These are phyloP conservation scores for Nemopilema nomurai DNA, from an alignment of 30 jellyfish, hydroid and myxozoan genomes.

Conservation along the genomic window DNA sequence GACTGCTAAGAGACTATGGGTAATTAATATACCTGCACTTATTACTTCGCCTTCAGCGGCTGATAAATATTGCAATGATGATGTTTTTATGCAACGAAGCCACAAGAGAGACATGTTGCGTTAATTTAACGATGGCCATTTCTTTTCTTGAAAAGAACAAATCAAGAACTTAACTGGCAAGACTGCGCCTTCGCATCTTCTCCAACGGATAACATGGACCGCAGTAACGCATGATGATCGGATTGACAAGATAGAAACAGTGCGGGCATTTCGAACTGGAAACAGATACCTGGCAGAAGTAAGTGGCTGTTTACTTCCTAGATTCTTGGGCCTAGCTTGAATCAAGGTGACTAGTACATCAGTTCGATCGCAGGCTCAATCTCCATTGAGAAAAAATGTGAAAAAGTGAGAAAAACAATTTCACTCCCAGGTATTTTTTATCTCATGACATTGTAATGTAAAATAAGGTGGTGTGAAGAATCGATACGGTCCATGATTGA, in stretches of 20 bases:
- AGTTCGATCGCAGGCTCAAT: neutral
- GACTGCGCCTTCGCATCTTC: slow-evolving; percentile 77
- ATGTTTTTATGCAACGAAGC: neutral
- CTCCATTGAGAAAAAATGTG: neutral
- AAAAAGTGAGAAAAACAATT: neutral
- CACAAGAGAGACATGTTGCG: neutral
- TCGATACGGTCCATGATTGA: too few relatives aligned
- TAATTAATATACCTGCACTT: too few relatives aligned
- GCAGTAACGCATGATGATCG: slow-evolving; percentile 67
- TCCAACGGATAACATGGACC: slow-evolving; percentile 77
- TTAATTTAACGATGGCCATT: neutral
- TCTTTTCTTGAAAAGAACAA: slow-evolving; percentile 30
- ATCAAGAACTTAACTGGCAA: slow-evolving; percentile 70
- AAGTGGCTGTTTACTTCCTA: neutral
- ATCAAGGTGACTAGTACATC: neutral
- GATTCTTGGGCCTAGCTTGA: neutral
- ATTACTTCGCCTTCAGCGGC: too few relatives aligned
- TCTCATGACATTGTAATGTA: too few relatives aligned
- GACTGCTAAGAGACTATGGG: too few relatives aligned
- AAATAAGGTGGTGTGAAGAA: too few relatives aligned
- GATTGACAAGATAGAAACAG: slow-evolving; percentile 67
- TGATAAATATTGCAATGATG: neutral
- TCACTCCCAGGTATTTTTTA: too few relatives aligned
- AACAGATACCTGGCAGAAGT: slow-evolving; percentile 77
- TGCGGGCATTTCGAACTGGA: slow-evolving; percentile 73